phyloP scores from a whole-genome alignment of 2,888 invertebrate genomes.

The Cataglyphis albicans region DNA sequence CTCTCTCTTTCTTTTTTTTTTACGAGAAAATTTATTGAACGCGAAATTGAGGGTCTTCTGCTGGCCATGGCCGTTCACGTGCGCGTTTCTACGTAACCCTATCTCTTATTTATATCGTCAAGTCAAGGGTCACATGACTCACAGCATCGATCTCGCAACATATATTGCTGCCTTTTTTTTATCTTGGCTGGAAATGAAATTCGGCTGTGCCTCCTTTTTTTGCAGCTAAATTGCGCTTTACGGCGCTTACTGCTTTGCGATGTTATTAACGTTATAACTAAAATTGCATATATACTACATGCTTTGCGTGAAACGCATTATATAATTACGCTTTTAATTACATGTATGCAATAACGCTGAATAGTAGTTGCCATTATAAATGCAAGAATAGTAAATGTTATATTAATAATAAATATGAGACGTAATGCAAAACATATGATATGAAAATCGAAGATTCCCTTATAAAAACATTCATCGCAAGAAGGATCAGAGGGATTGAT shows the following conservation, averaged over 20 bases:
- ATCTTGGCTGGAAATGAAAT: conserved; percentile 37
- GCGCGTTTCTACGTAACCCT: conserved; percentile 38
- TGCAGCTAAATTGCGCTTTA: conserved; percentile 26
- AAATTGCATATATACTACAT: conserved; percentile 11
- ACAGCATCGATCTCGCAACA: conserved; percentile 41
- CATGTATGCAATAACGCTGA: not conserved
- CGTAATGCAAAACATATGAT: not conserved
- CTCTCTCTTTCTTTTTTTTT: no score
- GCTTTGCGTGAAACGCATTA: not conserved
- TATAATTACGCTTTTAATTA: conserved; percentile 23
- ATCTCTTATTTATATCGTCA: conserved; percentile 60
- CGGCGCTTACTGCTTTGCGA: not conserved
- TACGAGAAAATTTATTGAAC: conserved; percentile 71
- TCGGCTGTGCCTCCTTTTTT: conserved; percentile 10
- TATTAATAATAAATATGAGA: not conserved
- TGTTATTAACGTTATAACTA: conserved; percentile 20
- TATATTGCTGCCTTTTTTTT: conserved; percentile 22
- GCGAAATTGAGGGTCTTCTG: conserved; percentile 60
- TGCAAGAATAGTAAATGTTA: conserved; percentile 2
- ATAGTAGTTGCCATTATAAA: not conserved
- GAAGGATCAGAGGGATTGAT: conserved; percentile 55
- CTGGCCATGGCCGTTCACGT: not conserved
- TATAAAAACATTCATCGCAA: not conserved
- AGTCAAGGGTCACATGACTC: conserved; percentile 33
- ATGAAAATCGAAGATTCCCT: not conserved